phyloP scores from a whole-genome alignment of 2,797 vertebrate genomes.

The Hirundo rustica region DNA sequence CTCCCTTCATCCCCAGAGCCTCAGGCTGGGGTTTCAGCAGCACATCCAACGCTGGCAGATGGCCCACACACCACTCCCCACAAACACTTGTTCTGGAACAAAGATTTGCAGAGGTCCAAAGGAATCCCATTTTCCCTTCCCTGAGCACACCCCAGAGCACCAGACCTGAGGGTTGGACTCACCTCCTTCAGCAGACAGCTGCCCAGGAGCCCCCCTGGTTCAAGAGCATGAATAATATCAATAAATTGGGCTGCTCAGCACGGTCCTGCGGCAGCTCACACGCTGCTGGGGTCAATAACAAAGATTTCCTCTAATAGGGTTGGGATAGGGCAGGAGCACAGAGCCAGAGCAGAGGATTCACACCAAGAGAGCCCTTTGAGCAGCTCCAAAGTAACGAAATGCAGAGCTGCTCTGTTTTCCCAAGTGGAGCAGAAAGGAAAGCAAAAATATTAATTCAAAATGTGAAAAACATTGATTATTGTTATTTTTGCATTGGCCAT shows the following conservation, averaged over 20 bases:
- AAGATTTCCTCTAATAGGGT: background rate
- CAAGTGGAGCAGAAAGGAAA: background rate
- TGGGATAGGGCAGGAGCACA: background rate
- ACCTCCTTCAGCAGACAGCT: background rate
- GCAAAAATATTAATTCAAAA: accelerated
- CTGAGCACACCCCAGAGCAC: background rate
- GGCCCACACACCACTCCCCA: background rate
- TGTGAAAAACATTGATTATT: background rate
- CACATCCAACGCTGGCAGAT: background rate
- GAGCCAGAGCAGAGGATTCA: too few species aligned
- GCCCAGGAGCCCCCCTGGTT: background rate
- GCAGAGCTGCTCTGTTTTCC: accelerated
- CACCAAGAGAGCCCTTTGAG: background rate
- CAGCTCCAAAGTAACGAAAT: background rate
- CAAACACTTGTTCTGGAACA: background rate
- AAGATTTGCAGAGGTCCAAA: background rate
- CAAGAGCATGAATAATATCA: accelerated
- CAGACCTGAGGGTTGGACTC: accelerated
- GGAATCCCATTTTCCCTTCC: background rate
- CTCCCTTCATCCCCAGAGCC: background rate
- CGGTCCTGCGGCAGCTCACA: background rate
- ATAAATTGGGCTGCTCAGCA: background rate
- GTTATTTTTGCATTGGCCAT: too few species aligned
- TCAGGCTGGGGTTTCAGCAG: background rate
- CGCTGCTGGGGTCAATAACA: background rate